These are phyloP conservation scores for Indri indri DNA, from an alignment of 2,113 vertebrate species.

Conservation along the genomic window DNA sequence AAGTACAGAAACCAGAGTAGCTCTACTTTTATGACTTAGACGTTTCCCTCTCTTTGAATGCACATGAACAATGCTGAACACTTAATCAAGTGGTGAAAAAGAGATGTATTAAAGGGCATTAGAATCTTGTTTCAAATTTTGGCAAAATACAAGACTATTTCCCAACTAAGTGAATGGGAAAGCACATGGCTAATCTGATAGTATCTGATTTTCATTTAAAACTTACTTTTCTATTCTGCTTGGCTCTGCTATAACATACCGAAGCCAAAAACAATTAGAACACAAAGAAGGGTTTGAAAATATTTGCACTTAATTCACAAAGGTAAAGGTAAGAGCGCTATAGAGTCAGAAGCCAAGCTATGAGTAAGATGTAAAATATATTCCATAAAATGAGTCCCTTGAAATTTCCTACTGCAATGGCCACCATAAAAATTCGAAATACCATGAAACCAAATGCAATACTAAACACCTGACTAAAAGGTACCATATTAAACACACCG, in stretches of 20 bases:
- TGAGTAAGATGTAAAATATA: constrained; percentile 38
- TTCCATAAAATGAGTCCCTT: not conserved
- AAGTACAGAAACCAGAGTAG: not conserved
- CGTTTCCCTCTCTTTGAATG: fast-evolving
- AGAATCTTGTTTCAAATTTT: not conserved
- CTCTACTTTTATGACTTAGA: not conserved
- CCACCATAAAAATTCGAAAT: not conserved
- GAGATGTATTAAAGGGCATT: not conserved
- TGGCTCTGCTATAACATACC: not conserved
- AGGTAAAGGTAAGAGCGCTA: not conserved
- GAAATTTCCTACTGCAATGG: not conserved
- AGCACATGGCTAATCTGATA: not conserved
- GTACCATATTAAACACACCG: not conserved
- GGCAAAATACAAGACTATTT: not conserved
- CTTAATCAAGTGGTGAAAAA: not conserved
- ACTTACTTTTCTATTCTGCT: not conserved
- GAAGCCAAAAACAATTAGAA: constrained; percentile 55
- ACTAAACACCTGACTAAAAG: not conserved
- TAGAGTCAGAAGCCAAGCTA: not conserved
- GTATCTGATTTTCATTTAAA: constrained; percentile 35
- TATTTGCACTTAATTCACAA: not conserved
- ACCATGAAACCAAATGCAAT: not conserved
- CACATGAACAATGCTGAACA: too few relatives aligned
- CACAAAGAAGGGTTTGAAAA: constrained; percentile 26
- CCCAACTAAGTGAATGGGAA: not conserved